Conservation (phyloP, 2,888 invertebrate genomes). For the Eudemis profundana region DNA sequence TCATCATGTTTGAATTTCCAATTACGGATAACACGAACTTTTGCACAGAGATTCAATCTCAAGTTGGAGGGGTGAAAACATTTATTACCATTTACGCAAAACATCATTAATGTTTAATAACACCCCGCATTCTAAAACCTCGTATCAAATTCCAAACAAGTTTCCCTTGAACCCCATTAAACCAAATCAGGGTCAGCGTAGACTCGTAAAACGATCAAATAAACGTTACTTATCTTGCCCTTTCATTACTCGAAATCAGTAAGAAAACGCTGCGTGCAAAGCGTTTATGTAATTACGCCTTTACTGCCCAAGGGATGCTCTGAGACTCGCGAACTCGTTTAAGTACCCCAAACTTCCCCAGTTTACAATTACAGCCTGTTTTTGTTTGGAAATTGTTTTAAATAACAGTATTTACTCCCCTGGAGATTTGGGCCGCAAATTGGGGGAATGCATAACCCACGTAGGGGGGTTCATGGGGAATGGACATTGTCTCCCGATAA, state of each 20-base stretch:
- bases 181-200: constrained; percentile 31
- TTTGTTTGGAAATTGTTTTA: constrained; percentile 44
- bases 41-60: neutral
- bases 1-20: too few species aligned
- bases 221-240: constrained; percentile 39
- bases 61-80: neutral
- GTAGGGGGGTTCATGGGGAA: constrained; percentile 23
- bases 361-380: constrained; percentile 44
- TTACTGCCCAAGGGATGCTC: constrained; percentile 28
- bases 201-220: constrained; percentile 36
- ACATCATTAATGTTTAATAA: constrained; percentile 17
- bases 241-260: constrained; percentile 37
- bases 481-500: constrained; percentile 19
- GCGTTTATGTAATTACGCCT: constrained; percentile 35
- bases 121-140: constrained; percentile 2
- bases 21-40: too few species aligned
- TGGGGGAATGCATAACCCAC: constrained; percentile 16
- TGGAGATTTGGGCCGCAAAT: constrained; percentile 25
- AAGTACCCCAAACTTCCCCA: constrained; percentile 39
- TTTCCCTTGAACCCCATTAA: constrained; percentile 18
- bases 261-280: constrained; percentile 36
- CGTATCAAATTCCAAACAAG: constrained; percentile 12
- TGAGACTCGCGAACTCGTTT: constrained; percentile 35
- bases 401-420: constrained; percentile 39
- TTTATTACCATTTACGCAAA: constrained; percentile 11